Evolutionary conservation across 2,888 invertebrate genomes (phyloP), one percentile per base, ranked within the genome.

Genomic region (Plusia festucae): DNA sequence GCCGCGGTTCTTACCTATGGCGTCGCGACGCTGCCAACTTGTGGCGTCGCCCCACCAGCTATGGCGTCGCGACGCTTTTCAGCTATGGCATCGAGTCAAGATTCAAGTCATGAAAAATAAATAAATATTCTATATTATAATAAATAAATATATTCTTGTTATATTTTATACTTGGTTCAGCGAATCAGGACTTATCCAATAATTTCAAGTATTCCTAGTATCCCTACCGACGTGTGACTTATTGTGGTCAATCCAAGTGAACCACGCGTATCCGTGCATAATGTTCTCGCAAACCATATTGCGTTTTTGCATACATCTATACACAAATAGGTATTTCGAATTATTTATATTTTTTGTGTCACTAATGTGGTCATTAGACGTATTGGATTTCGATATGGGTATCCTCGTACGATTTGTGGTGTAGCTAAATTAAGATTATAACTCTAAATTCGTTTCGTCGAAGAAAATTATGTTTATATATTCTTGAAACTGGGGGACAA

Each of bases 301-400:
- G 80, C 77, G 87, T 91, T 91, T 91, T 90, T 91, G 84, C 83
- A 73, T 73, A 67, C 68, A 82, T 82, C 68, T 81, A 71, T 64
- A 61, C 53, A 66, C 54, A 65, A 59, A 62, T 60, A 70, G 60
- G 76, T 77, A 76, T 56, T 68, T 57, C 63, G 70, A 74, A 73
- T 80, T 75, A 76, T 65, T 40, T n/a, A n/a, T 55, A 56, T 73
- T 85, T 81, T 81, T 82, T 75, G 46, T 70, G 54, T 57, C 49
- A 49, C 53, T 80, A 78, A 63, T 80, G 81, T 59, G 59, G 63
- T 85, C 76, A 82, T 83, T 84, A 82, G 22, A 40, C 34, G 56
- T 51, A 52, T 53, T 67, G 67, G 77, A 73, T 82, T 74, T 66
- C 49, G 68, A 69, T 66, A 78, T 67, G 76, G 69, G 60, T 77